Evolutionary conservation across 2,113 vertebrate species (phyloP).

Genomic region (Coreoperca whiteheadi): DNA sequence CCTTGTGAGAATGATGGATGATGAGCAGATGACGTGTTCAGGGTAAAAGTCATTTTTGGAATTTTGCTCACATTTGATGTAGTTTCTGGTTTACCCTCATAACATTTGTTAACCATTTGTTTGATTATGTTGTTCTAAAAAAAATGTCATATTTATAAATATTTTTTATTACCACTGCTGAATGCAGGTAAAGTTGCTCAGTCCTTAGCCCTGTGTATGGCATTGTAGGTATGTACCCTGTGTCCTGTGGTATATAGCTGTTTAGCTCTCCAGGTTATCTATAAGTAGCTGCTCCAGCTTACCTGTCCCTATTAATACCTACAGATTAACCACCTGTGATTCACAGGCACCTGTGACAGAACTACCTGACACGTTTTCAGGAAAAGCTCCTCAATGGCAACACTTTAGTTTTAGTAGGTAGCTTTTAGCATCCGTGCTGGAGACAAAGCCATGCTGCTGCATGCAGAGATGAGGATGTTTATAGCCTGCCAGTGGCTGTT

Average conservation of each 20-base stretch:
- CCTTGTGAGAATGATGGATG: constrained; percentile 27
- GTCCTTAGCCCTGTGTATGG: constrained; percentile 30
- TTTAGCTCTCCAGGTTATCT: constrained; percentile 74
- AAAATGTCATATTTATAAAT: background rate
- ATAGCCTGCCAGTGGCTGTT: background rate
- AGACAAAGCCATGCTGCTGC: background rate
- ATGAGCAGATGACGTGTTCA: constrained; percentile 25
- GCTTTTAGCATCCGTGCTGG: background rate
- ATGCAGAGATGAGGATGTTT: background rate
- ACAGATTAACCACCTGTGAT: constrained; percentile 77
- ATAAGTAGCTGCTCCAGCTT: constrained; percentile 81
- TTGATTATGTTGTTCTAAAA: background rate
- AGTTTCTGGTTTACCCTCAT: constrained; percentile 12
- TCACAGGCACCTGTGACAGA: constrained; percentile 73
- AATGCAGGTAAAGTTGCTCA: background rate
- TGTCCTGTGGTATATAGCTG: constrained; percentile 67
- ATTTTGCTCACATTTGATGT: constrained; percentile 23
- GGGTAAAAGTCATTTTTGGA: background rate
- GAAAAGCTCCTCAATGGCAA: constrained; percentile 60
- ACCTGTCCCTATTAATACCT: constrained; percentile 81
- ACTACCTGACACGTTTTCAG: constrained; percentile 72
- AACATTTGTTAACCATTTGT: background rate
- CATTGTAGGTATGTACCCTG: constrained; percentile 38
- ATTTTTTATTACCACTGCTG: background rate
- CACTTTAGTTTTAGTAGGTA: constrained; percentile 6